These are phyloP conservation scores for Danio kyathit DNA, from an alignment of 2,797 vertebrate genomes.

Conservation along the genomic window DNA sequence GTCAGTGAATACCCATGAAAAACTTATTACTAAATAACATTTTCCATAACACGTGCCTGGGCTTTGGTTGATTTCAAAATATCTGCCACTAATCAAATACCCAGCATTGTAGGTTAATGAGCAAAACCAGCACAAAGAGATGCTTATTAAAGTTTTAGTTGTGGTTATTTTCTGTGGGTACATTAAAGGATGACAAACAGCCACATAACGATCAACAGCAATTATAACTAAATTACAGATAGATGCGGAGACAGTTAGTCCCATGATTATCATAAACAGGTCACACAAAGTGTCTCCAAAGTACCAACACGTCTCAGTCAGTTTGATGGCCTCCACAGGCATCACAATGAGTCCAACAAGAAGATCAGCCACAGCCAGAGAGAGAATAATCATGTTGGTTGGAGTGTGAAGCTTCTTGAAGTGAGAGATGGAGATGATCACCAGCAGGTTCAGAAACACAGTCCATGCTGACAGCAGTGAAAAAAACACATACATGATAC, in stretches of 20 bases:
- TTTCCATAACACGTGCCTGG: background rate
- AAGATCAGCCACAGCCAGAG: background rate
- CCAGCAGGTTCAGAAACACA: conserved; percentile 25
- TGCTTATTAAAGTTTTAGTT: background rate
- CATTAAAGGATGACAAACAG: conserved; percentile 11
- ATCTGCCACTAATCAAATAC: background rate
- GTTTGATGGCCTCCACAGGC: background rate
- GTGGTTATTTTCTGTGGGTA: conserved; percentile 27
- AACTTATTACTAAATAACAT: background rate
- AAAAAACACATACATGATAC: conserved; percentile 24
- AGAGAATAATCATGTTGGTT: conserved; percentile 19
- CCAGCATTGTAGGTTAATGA: background rate
- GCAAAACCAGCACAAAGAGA: background rate
- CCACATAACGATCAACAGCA: conserved; percentile 25
- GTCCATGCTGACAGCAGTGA: background rate
- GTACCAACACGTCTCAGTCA: conserved; percentile 13
- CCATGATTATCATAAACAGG: background rate
- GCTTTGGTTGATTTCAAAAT: background rate
- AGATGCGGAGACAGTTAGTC: background rate
- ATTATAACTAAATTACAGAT: conserved; percentile 10
- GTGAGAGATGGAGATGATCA: conserved; percentile 48
- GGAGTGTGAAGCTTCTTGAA: conserved; percentile 36
- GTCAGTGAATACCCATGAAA: background rate
- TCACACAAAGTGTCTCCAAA: background rate
- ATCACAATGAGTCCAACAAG: background rate